Evolutionary conservation across 1,140 invertebrate genomes (phyloP).

Genomic region (Procambarus virginalis): DNA sequence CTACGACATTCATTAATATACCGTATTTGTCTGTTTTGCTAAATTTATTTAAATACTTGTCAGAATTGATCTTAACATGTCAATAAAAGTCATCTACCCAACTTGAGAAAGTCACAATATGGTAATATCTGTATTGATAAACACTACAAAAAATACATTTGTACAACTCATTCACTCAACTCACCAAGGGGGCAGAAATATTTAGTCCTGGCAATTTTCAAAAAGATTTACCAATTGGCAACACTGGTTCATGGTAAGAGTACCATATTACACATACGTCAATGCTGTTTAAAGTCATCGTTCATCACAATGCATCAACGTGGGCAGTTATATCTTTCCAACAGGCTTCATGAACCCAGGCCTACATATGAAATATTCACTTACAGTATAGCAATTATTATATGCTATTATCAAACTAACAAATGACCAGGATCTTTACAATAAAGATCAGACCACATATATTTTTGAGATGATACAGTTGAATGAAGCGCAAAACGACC

Average conservation of each 20-base stretch:
- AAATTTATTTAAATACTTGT: neutral
- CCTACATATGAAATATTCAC: neutral
- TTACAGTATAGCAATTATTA: neutral
- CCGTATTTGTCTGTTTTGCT: neutral
- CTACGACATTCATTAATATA: neutral
- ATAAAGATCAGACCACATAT: neutral
- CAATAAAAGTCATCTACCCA: neutral
- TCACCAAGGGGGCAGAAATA: neutral
- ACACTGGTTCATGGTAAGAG: neutral
- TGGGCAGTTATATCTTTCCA: neutral
- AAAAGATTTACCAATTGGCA: neutral
- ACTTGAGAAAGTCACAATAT: neutral
- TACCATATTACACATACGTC: neutral
- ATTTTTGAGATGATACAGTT: neutral
- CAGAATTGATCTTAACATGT: neutral
- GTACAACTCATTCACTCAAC: neutral
- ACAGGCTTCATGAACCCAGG: neutral
- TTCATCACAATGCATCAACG: neutral
- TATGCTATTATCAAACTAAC: neutral
- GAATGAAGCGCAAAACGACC: neutral
- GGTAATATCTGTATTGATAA: neutral
- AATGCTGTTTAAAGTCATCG: neutral
- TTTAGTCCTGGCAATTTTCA: neutral
- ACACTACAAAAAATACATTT: neutral
- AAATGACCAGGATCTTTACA: neutral